Percentiles rank a stretch among this genome's conserved stretches.
Evolutionary conservation across 2,113 vertebrate genomes (phyloP).

Genomic region (Cyprinodon tularosa): DNA sequence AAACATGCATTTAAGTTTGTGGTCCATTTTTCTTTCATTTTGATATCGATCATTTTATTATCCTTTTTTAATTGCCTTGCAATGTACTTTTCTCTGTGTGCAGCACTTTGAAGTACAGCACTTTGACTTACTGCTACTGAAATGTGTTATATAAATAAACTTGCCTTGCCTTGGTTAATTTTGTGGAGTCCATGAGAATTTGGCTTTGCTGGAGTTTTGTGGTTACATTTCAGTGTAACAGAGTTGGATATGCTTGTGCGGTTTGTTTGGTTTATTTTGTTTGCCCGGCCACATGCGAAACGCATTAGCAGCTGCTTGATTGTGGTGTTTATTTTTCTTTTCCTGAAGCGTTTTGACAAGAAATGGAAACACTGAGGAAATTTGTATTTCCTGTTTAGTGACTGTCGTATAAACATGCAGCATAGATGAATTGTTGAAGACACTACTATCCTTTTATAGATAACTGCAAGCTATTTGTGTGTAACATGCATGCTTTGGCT

Average conservation of each 20-base stretch:
- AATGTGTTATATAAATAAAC: no score
- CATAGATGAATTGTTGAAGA: constrained; percentile 32
- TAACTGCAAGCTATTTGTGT: constrained; percentile 7
- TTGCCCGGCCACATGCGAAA: constrained; percentile 35
- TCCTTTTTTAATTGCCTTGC: no score
- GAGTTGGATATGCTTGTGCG: constrained; percentile 16
- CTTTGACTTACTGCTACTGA: no score
- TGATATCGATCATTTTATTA: no score
- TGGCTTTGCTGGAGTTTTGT: not conserved
- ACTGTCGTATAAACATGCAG: constrained; percentile 29
- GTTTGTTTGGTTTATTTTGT: constrained; percentile 20
- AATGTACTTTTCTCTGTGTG: no score
- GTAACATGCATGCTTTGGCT: not conserved
- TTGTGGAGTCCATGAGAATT: not conserved
- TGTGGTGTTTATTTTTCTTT: constrained; percentile 33
- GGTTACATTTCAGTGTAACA: constrained; percentile 1
- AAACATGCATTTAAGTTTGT: no score
- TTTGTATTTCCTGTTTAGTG: constrained; percentile 49
- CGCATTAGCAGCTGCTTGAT: constrained; percentile 24
- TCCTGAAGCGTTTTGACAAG: constrained; percentile 17
- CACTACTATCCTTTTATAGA: not conserved
- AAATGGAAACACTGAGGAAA: constrained; percentile 28
- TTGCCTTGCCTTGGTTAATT: not conserved
- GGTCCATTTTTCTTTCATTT: no score
- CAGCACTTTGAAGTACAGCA: no score